Evolutionary conservation across 2,888 invertebrate genomes (phyloP).

Genomic region (Globia sparganii): DNA sequence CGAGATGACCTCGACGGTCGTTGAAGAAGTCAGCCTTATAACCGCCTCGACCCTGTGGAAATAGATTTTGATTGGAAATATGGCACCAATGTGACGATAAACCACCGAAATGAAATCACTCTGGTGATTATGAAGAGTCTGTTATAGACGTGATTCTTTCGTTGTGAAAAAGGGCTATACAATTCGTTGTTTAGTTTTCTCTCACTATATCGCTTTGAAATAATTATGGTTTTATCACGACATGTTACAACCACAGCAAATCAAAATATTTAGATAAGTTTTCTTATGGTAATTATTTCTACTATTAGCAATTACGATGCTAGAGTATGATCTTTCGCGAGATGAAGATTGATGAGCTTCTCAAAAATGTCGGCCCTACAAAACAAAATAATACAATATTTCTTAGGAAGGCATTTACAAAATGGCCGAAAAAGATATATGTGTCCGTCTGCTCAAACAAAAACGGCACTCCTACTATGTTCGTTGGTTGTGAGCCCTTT

Average conservation of each 20-base stretch:
- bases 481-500: background rate
- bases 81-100: background rate
- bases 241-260: background rate
- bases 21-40: slow-evolving; percentile 82
- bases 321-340: no score
- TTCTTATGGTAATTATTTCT: background rate
- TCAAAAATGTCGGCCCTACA: background rate
- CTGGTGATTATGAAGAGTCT: background rate
- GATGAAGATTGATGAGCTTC: background rate
- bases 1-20: slow-evolving; percentile 77
- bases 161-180: background rate
- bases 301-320: background rate
- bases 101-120: background rate
- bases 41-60: slow-evolving; percentile 77
- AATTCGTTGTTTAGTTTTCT: background rate
- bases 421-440: background rate
- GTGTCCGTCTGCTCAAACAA: no score
- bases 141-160: background rate
- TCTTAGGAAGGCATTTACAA: background rate
- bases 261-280: background rate
- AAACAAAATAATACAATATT: background rate
- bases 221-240: background rate
- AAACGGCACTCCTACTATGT: no score
- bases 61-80: background rate
- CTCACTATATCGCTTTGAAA: background rate